Percentiles rank a stretch among this genome's conserved stretches.
Conservation (phyloP, 1,140 invertebrate species). For the Pteromalus puparum region DNA sequence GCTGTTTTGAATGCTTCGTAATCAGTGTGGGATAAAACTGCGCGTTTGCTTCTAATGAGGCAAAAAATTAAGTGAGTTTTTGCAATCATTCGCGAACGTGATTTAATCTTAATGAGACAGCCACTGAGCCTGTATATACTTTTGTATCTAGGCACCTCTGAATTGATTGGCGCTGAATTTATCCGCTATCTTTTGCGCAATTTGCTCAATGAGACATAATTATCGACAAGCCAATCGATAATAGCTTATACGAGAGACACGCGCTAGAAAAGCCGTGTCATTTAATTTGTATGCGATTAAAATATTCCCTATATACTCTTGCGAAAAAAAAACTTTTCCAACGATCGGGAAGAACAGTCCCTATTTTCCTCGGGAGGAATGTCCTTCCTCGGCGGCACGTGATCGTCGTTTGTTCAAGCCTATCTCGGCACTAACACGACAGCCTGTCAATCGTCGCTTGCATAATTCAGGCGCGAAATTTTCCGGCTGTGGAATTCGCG, state of each 20-base stretch:
- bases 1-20: neutral
- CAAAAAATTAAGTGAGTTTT: neutral
- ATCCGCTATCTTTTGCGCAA: slow-evolving; percentile 11
- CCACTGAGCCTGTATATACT: too few species aligned
- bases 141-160: neutral
- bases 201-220: slow-evolving; percentile 13
- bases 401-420: neutral
- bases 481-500: slow-evolving; percentile 54
- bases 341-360: too few species aligned
- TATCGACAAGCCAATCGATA: neutral
- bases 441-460: slow-evolving; percentile 23
- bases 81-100: neutral
- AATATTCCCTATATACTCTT: too few species aligned
- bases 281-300: neutral
- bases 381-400: neutral
- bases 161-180: neutral
- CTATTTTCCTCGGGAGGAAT: neutral
- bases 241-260: neutral
- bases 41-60: neutral
- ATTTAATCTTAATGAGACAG: slow-evolving; percentile 22
- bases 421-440: slow-evolving; percentile 8
- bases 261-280: neutral
- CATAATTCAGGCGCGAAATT: slow-evolving; percentile 37
- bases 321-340: neutral
- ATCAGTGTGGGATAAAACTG: neutral